phyloP scores from a whole-genome alignment of 2,888 invertebrate species.

The Drosophila peninsularis region DNA sequence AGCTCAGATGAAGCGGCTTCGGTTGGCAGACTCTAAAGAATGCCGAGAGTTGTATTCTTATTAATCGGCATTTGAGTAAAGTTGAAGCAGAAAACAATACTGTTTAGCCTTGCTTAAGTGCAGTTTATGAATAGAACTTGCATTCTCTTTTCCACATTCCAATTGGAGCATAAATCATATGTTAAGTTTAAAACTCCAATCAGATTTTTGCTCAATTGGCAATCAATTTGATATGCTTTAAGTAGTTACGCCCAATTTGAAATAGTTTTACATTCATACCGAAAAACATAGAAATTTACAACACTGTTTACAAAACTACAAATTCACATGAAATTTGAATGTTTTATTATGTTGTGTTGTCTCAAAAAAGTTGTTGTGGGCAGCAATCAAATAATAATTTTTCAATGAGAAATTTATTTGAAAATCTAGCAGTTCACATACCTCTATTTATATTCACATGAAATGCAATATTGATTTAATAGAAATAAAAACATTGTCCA shows the following conservation, averaged over 20 bases:
- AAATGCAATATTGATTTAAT: constrained; percentile 7
- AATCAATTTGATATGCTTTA: not conserved
- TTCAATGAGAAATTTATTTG: not conserved
- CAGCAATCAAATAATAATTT: constrained; percentile 5
- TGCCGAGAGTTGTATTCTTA: not conserved
- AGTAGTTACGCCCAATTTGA: not conserved
- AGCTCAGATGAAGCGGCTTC: not conserved
- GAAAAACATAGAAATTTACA: no score
- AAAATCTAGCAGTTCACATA: not conserved
- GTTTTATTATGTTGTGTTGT: not conserved
- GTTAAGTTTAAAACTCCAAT: not conserved
- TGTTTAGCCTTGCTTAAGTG: not conserved
- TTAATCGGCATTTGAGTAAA: not conserved
- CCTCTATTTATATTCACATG: not conserved
- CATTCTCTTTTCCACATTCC: not conserved
- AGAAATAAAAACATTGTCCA: constrained; percentile 4
- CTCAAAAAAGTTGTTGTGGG: not conserved
- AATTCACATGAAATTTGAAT: not conserved
- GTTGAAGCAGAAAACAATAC: not conserved
- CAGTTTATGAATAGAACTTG: not conserved
- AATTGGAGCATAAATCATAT: constrained; percentile 20
- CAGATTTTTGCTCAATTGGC: not conserved
- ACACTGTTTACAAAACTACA: no score
- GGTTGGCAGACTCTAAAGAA: not conserved
- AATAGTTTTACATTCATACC: not conserved